Evolutionary conservation across 1,140 invertebrate genomes (phyloP), one percentile per base, ranked within the genome.

Genomic region (Pygmarrhopalites habei): DNA sequence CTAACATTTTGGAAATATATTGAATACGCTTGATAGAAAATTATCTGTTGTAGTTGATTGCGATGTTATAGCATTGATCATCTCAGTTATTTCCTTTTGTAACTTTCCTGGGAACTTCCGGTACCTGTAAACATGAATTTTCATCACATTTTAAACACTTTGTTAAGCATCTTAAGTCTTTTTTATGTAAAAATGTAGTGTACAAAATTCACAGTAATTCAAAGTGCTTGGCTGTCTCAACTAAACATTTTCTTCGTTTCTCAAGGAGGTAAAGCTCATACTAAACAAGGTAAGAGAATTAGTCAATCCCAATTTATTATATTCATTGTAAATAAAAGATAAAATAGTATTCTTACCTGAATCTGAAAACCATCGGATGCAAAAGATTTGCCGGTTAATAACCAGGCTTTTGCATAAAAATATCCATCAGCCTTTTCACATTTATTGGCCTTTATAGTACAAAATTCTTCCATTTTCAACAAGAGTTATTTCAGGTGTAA

Each of bases 351-450:
- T 68, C 39, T 64, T 69, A 86, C 88, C 76, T 92, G 89, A 47
- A 93, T 85, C 71, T 83, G 84, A 72, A 90, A 90, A 74, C 89
- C 90, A 32, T 86, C 82, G 0, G 90, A 89, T 80, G 86, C 91
- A 61, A 93, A 79, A 10, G 87, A 88, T 81, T 88, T 89, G 0
- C 90, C 90, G 10, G 89, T 92, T n/a, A 93, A 82, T 77, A 92
- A 84, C 90, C 90, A 93, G 23, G 89, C 86, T 81, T 92, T 92
- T n/a, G n/a, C n/a, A n/a, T n/a, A n/a, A n/a, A n/a, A n/a, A n/a
- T n/a, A n/a, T n/a, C n/a, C n/a, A n/a, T n/a, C n/a, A n/a, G n/a
- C n/a, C n/a, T n/a, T n/a, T n/a, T n/a, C n/a, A n/a, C n/a, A n/a
- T n/a, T n/a, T n/a, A n/a, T n/a, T n/a, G n/a, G n/a, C n/a, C n/a